Base-by-base conservation (phyloP, 1,140 invertebrate genomes). In the Sitophilus oryzae region DNA sequence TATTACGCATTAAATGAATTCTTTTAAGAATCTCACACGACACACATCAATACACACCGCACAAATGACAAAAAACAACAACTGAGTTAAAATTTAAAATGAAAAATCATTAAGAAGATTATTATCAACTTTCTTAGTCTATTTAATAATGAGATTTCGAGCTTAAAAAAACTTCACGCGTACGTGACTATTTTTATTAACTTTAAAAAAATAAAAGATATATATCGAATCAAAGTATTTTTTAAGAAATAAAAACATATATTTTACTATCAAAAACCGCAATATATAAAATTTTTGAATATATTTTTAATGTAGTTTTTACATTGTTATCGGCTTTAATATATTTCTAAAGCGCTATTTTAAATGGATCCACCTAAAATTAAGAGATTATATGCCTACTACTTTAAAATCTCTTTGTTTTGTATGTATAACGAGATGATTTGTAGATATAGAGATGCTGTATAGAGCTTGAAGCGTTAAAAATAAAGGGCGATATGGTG, bases 131-230 rank as follows among this genome's bases (percentile, higher is more conserved):
- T n/a, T n/a, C n/a, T n/a, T n/a, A n/a, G n/a, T n/a, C n/a, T n/a
- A n/a, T n/a, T n/a, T n/a, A n/a, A n/a, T n/a, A n/a, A n/a, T n/a
- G n/a, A n/a, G n/a, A n/a, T n/a, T n/a, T n/a, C n/a, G n/a, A n/a
- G n/a, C n/a, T n/a, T n/a, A n/a, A n/a, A n/a, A n/a, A n/a, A n/a
- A n/a, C n/a, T n/a, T n/a, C 25, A 59, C 56, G 54, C 56, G 22
- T 14, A 49, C 19, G 15, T 40, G 40, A 44, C 11, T 22, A 44
- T 22, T 23, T 11, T 20, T 23, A 53, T 21, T 49, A 44, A 59
- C 51, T 44, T 19, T 36, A 20, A 21, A 58, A 34, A 52, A 48
- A 34, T 14, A 56, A 44, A 56, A 59, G 35, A 52, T 52, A 51
- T 16, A 40, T 16, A 52, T 9, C n/a, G 41, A 50, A 50, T 6